These are phyloP conservation scores for Pyrocoelia pectoralis DNA, from an alignment of 2,888 invertebrate genomes.

Conservation along the genomic window DNA sequence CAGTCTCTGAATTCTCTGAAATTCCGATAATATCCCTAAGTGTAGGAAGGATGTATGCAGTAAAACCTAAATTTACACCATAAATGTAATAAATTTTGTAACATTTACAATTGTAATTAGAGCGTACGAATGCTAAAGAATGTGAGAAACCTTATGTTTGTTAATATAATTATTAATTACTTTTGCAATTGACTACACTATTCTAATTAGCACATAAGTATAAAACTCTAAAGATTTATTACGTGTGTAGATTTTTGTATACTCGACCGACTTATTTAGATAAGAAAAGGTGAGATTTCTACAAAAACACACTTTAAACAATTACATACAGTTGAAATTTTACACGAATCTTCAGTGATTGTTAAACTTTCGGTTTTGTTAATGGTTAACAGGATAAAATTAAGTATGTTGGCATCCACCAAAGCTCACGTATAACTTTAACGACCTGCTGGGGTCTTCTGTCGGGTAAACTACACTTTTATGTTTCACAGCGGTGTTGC, in stretches of 20 bases:
- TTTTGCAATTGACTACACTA: constrained; percentile 20
- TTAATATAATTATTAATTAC: constrained; percentile 31
- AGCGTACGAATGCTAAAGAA: constrained; percentile 19
- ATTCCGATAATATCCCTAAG: too few species aligned
- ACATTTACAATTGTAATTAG: constrained; percentile 15
- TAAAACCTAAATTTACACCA: constrained; percentile 15
- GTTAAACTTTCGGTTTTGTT: constrained; percentile 32
- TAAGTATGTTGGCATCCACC: constrained; percentile 32
- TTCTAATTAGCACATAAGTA: constrained; percentile 2
- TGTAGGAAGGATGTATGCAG: constrained; percentile 21
- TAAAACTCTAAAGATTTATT: not conserved
- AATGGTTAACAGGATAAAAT: constrained; percentile 35
- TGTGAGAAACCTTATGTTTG: constrained; percentile 26
- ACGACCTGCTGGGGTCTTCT: constrained; percentile 21
- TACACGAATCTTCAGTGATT: constrained; percentile 11
- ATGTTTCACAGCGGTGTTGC: constrained; percentile 8
- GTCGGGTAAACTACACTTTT: constrained; percentile 13
- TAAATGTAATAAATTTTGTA: constrained; percentile 18
- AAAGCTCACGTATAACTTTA: constrained; percentile 30
- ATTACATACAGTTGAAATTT: not conserved
- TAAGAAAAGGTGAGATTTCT: not conserved
- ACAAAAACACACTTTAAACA: not conserved
- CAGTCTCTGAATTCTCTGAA: too few species aligned
- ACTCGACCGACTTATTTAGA: not conserved
- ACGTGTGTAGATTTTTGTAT: not conserved